Evolutionary conservation across 2,888 invertebrate species (phyloP).

Genomic region (Melikaiella ostensackeni): DNA sequence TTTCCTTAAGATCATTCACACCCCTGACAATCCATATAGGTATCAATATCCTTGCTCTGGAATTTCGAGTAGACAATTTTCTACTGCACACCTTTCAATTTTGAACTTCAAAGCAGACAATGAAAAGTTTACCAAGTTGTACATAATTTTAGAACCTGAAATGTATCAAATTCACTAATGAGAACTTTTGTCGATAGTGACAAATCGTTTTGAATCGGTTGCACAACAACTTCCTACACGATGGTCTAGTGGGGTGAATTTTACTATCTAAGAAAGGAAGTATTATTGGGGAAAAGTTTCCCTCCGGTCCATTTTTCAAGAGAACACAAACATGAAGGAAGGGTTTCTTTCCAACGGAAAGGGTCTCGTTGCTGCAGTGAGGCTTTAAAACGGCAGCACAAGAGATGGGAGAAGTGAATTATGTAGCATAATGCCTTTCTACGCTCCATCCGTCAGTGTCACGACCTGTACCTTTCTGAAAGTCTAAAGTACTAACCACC

Average conservation of each 20-base stretch:
- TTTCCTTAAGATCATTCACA: too few relatives aligned
- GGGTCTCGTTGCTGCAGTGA: too few relatives aligned
- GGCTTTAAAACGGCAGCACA: slow-evolving; percentile 49
- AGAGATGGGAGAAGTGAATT: slow-evolving; percentile 66
- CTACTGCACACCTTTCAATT: too few relatives aligned
- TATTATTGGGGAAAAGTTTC: slow-evolving; percentile 45
- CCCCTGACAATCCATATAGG: too few relatives aligned
- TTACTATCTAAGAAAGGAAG: slow-evolving; percentile 16
- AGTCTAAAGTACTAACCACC: slow-evolving; percentile 56
- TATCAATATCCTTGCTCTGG: too few relatives aligned
- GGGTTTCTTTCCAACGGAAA: slow-evolving; percentile 26
- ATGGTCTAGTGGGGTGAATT: background rate
- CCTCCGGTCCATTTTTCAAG: slow-evolving; percentile 60
- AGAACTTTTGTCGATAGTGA: background rate
- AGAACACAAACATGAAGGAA: slow-evolving; percentile 59
- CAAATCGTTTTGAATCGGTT: background rate
- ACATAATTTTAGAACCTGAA: too few relatives aligned
- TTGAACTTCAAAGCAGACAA: too few relatives aligned
- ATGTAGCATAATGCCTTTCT: slow-evolving; percentile 72
- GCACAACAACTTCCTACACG: background rate
- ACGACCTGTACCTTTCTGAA: slow-evolving; percentile 57
- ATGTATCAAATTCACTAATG: too few relatives aligned
- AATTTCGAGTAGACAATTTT: too few relatives aligned
- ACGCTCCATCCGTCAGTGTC: slow-evolving; percentile 73
- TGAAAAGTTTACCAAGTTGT: too few relatives aligned